Conservation (phyloP, 2,797 vertebrate genomes). For the Rhinatrema bivittatum region DNA sequence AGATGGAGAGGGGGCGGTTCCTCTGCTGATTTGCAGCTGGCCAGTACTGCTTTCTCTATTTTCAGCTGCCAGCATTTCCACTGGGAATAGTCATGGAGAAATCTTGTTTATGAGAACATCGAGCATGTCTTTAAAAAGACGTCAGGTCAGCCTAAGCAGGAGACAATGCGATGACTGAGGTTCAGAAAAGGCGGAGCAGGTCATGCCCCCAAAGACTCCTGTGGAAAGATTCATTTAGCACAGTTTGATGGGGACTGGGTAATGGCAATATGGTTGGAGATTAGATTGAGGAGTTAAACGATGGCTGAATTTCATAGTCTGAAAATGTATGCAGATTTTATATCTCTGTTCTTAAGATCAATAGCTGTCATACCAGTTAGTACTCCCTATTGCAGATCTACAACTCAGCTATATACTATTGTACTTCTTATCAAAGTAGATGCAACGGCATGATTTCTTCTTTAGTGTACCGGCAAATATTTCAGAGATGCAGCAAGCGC, state of each 20-base stretch:
- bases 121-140: slow-evolving; percentile 9
- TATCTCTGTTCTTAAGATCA: not conserved
- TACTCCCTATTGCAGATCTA: not conserved
- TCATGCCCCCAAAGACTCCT: not conserved
- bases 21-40: slow-evolving; percentile 12
- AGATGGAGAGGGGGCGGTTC: not conserved
- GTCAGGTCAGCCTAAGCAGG: not conserved
- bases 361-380: not conserved
- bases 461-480: too few species aligned
- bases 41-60: not conserved
- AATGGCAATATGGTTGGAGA: slow-evolving; percentile 3
- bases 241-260: not conserved
- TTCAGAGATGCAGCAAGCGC: too few species aligned
- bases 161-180: not conserved
- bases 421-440: too few species aligned
- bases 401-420: slow-evolving; percentile 3
- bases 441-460: too few species aligned
- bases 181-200: not conserved
- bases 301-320: not conserved
- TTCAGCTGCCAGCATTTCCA: slow-evolving; percentile 7
- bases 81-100: slow-evolving; percentile 1
- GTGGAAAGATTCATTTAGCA: slow-evolving; percentile 13
- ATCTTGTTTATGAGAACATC: slow-evolving; percentile 6
- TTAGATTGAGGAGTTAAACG: slow-evolving; percentile 4
- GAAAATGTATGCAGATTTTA: not conserved